These are phyloP conservation scores for Sebastes itinus DNA, from an alignment of 2,797 vertebrate species.

Conservation along the genomic window DNA sequence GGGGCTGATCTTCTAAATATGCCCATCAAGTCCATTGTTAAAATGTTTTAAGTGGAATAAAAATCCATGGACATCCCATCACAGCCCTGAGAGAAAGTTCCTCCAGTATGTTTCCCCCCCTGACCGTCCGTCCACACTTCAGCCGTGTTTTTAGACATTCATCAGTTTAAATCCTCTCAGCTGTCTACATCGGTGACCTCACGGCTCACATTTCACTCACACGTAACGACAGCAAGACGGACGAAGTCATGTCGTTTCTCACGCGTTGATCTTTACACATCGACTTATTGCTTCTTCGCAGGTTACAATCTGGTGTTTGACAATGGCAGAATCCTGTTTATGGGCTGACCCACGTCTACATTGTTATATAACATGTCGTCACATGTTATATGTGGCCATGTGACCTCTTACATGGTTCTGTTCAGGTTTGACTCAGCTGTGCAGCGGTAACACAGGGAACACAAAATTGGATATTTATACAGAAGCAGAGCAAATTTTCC, in stretches of 20 bases:
- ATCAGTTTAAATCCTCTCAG: background rate
- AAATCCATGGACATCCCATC: background rate
- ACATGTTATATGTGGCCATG: too few relatives aligned
- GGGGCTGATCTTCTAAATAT: background rate
- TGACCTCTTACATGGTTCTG: too few relatives aligned
- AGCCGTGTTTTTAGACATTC: background rate
- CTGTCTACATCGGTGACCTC: background rate
- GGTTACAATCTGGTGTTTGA: background rate
- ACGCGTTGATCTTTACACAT: background rate
- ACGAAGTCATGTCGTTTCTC: background rate
- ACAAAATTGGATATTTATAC: too few relatives aligned
- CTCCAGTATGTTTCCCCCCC: background rate
- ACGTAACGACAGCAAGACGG: background rate
- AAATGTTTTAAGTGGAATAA: background rate
- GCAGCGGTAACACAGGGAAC: too few relatives aligned
- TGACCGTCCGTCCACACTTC: background rate
- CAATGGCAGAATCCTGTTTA: background rate
- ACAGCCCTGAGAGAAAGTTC: background rate
- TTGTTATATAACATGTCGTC: too few relatives aligned
- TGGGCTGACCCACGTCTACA: too few relatives aligned
- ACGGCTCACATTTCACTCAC: background rate
- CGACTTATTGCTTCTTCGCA: too few relatives aligned
- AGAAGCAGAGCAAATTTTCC: too few relatives aligned
- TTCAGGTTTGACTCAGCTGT: too few relatives aligned
- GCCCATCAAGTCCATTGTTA: background rate